Base-by-base conservation (phyloP, 1,140 invertebrate genomes). In the Ceratosolen solmsi region DNA sequence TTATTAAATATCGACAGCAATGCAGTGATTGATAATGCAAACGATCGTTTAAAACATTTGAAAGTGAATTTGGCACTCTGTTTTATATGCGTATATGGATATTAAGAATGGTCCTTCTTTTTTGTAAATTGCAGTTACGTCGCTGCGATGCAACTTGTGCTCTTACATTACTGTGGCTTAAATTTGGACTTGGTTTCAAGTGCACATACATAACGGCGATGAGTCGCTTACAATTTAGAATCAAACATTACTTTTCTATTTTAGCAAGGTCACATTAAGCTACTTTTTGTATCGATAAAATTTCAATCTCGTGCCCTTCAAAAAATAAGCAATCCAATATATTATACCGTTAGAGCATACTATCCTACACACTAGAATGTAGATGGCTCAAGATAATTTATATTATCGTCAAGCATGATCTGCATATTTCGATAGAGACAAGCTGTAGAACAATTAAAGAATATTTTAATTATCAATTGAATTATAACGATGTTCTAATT, bases 281-380 rank as follows among this genome's bases (percentile, higher is more conserved):
- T 82, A 77, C 80, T 71, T 82, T 68, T 76, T 49, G 38, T 75
- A 72, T 77, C 56, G 84, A 88, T 86, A 88, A 90, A 90, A 91
- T 87, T 90, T 87, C 88, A 91, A 89, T 90, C 87, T 89, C 88
- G 90, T 91, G 90, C 90, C 87, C 90, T 91, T 91, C 86, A 87
- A 91, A 91, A 91, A 91, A 91, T 91, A 89, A 91, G 89, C 90
- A 90, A 89, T 91, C 89, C 90, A 87, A 85, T 87, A 58, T 88
- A 58, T 84, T 86, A 78, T 84, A 85, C 84, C 82, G 86, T 85
- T 83, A 85, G 68, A 90, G 87, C 88, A 90, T 90, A 90, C 88
- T 88, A 88, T 88, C 85, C 86, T 88, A 90, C 81, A 78, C 87
- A 82, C 86, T 88, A 87, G 85, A 88, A 89, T 82, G 83, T 87